Conservation (phyloP, 2,888 invertebrate species). For the Drosophila yooni region DNA sequence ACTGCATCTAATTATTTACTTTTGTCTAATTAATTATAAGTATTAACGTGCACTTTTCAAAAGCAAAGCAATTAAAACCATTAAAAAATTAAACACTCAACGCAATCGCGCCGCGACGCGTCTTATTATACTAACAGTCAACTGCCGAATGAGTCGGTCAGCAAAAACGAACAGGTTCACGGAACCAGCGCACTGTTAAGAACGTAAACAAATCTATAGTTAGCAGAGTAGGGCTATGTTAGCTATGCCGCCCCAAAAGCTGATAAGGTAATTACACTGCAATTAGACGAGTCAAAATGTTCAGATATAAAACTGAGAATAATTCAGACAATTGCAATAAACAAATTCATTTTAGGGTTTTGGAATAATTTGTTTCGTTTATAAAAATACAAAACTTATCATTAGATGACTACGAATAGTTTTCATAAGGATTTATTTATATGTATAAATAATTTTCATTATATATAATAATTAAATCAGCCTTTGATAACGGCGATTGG, state of each 20-base stretch:
- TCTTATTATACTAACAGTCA: slow-evolving; percentile 37
- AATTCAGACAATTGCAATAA: neutral
- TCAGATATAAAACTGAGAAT: neutral
- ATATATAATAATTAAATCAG: slow-evolving; percentile 81
- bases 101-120: slow-evolving; percentile 43
- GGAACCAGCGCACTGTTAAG: slow-evolving; percentile 35
- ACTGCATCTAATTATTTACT: slow-evolving; percentile 22
- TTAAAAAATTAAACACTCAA: slow-evolving; percentile 34
- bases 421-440: neutral
- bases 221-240: neutral
- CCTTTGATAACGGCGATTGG: slow-evolving; percentile 99
- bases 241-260: neutral
- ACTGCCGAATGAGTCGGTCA: slow-evolving; percentile 37
- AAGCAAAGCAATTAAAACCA: slow-evolving; percentile 28
- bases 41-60: slow-evolving; percentile 25
- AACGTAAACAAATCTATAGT: slow-evolving; percentile 43
- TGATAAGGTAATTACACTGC: slow-evolving; percentile 4
- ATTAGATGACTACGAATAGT: neutral
- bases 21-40: slow-evolving; percentile 34
- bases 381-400: neutral
- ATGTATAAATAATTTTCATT: neutral
- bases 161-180: slow-evolving; percentile 21
- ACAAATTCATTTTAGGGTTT: neutral
- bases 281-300: neutral
- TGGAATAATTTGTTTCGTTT: neutral